Base-by-base conservation (phyloP, 1,140 invertebrate species). In the Hycleus cichorii region DNA sequence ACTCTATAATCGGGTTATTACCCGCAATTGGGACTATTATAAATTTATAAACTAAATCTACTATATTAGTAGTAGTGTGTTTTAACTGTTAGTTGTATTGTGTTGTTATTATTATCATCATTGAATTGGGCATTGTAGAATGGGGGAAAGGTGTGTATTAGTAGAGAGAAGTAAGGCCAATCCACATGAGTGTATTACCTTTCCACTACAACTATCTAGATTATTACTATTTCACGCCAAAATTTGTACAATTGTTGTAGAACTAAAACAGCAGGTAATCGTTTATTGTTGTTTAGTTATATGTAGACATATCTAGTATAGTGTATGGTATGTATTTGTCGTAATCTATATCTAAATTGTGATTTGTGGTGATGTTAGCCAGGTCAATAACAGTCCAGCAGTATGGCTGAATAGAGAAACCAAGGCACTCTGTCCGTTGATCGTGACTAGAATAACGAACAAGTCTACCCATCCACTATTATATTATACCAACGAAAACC, bases 361-460 rank as follows among this genome's bases (percentile, higher is more conserved):
- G 60, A 62, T 62, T 62, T 62, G 60, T 62, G 60, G 56, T 51
- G 50, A 53, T 49, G 55, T 57, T 49, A 49, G 48, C 47, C 55
- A 49, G 47, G 55, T 57, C 55, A 57, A 57, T 57, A 57, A 57
- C 55, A 59, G 56, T 51, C 50, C 49, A 49, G 18, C 18, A 18
- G 43, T 57, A 45, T 40, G 9, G 46, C 51, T 49, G 54, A 59
- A 62, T 59, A 55, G 57, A 47, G 59, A 47, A 49, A 55, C 46
- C 27, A 7, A 32, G 32, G 32, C 32, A 32, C 32, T 32, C 32
- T 32, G 32, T 32, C 32, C 32, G 32, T 18, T 38, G 47, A 45
- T 47, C 60, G 60, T 62, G 60, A 62, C 60, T 58, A 32, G 60
- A 62, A 62, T 62, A 58, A 49, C 46, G 40, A 53, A 43, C 49